phyloP scores from a whole-genome alignment of 2,797 vertebrate species.

The Epinephelus coioides region DNA sequence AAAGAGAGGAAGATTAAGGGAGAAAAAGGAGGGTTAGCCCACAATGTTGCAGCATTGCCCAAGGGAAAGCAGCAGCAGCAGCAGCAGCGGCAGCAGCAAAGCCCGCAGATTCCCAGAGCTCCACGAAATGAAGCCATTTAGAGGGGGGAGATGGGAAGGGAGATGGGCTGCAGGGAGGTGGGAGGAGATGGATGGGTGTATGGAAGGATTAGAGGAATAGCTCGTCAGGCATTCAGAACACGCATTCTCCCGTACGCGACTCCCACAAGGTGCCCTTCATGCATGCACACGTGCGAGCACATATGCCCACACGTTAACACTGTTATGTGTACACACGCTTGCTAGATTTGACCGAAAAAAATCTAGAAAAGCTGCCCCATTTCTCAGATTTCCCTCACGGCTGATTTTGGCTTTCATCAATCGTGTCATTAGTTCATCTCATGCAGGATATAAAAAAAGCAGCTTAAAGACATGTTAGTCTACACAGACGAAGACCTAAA shows the following conservation, averaged over 20 bases:
- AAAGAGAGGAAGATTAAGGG: background rate
- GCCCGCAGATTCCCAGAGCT: constrained; percentile 67
- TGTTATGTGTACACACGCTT: background rate
- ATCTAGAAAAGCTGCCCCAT: constrained; percentile 37
- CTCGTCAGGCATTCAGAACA: constrained; percentile 80
- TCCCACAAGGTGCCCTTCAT: constrained; percentile 83
- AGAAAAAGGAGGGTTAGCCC: constrained; percentile 20
- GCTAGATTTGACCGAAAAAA: constrained; percentile 2
- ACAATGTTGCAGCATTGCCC: constrained; percentile 60
- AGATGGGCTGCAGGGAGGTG: constrained; percentile 71
- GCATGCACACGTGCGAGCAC: constrained; percentile 46
- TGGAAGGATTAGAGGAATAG: constrained; percentile 77
- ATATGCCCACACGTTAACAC: constrained; percentile 19
- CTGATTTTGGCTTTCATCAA: constrained; percentile 45
- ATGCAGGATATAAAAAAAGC: constrained; percentile 36
- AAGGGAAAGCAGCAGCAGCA: constrained; percentile 48
- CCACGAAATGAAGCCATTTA: constrained; percentile 79
- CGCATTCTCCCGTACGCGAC: constrained; percentile 58
- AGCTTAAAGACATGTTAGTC: constrained; percentile 25
- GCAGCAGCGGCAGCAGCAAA: constrained; percentile 46
- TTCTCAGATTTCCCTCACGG: constrained; percentile 35
- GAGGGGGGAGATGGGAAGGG: constrained; percentile 53
- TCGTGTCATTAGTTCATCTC: constrained; percentile 39
- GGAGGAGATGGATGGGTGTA: constrained; percentile 72
- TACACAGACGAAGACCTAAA: constrained; percentile 8